Evolutionary conservation across 2,113 vertebrate species (phyloP), one percentile per base, ranked within the genome.

Genomic region (Poeciliopsis turrubarensis): DNA sequence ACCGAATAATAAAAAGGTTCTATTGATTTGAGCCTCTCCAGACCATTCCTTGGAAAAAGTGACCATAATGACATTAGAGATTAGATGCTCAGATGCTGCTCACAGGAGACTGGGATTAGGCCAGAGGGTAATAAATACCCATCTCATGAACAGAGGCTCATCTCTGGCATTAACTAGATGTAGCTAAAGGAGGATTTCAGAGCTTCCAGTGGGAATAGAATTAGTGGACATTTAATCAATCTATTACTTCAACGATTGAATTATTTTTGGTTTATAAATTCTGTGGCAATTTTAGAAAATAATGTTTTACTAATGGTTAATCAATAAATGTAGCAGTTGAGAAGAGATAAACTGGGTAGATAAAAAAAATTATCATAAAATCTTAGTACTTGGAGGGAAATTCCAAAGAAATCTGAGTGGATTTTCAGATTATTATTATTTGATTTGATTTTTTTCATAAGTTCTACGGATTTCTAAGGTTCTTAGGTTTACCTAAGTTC

Each of bases 1-100:
- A 81, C 67, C 0, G n/a, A 66, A 70, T 51, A 39, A 44, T 90
- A 87, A 93, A 73, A 76, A 80, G 44, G 13, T 51, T 87, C 84
- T 86, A 91, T 90, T 93, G 91, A 94, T 93, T 92, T 88, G 75
- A 85, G 80, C 70, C 82, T 27, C 89, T 72, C 11, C 83, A 73
- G 88, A 78, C 83, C 61, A 17, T 34, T 77, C 78, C 78, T 76
- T 73, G 82, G 87, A 90, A 90, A 90, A 89, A 93, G 89, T 94
- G 92, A 93, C 92, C 92, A 84, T 93, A 93, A 93, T 90, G 89
- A 88, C 86, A 92, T 89, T 81, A 87, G 90, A 92, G 90, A 89
- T 79, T 90, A 72, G 76, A 63, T 67, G 72, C 80, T 89, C 76
- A 81, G 47, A 82, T 63, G 25, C 61, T 61, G 76, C 77, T 86